phyloP scores from a whole-genome alignment of 2,888 invertebrate species.

The Slavum lentiscoides region DNA sequence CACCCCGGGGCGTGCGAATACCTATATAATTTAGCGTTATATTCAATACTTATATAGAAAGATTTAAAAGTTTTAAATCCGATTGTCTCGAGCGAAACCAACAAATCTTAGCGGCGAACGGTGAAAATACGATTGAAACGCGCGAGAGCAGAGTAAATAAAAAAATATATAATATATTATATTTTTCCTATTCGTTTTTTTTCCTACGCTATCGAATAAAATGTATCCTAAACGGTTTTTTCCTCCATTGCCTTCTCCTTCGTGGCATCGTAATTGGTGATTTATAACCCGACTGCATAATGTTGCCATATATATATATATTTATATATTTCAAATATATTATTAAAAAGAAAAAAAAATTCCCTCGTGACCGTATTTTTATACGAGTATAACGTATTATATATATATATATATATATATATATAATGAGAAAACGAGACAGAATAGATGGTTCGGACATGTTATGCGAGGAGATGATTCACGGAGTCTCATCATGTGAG shows the following conservation, averaged over 20 bases:
- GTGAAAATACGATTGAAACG: conserved; percentile 2
- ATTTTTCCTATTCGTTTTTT: background rate
- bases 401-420: no score
- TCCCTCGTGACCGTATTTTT: no score
- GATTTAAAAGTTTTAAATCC: conserved; percentile 20
- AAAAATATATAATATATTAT: background rate
- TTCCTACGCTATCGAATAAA: background rate
- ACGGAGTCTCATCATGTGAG: no score
- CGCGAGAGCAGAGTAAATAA: background rate
- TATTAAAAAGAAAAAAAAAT: no score
- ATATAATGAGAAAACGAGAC: no score
- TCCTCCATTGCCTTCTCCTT: background rate
- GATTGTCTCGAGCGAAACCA: background rate
- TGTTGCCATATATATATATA: background rate
- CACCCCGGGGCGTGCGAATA: no score
- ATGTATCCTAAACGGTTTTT: conserved; percentile 11
- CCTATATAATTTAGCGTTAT: no score
- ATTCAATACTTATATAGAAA: background rate
- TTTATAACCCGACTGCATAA: background rate
- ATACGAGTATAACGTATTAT: no score
- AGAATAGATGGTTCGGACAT: no score
- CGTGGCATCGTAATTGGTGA: background rate
- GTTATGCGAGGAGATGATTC: no score
- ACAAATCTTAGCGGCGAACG: conserved; percentile 18
- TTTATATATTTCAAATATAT: no score